A percentile compares a stretch with the other conserved stretches of the same genome.
Evolutionary conservation across 2,797 vertebrate species (phyloP).

Genomic region (Melanotaenia boesemani): DNA sequence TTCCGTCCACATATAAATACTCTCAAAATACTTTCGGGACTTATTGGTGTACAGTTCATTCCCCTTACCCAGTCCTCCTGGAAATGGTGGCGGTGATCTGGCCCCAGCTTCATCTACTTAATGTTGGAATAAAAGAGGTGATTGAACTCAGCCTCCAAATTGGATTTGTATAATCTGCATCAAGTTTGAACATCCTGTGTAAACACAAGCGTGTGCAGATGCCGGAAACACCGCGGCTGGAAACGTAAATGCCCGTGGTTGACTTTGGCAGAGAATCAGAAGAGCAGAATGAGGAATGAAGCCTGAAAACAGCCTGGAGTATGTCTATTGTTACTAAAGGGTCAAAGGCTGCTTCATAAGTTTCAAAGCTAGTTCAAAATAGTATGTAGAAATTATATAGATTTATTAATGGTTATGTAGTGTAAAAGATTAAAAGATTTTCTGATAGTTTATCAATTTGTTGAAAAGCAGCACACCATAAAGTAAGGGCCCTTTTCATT

Average conservation of each 20-base stretch:
- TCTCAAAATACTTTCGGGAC: conserved; percentile 75
- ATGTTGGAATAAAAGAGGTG: conserved; percentile 79
- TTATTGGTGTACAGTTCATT: conserved; percentile 63
- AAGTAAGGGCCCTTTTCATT: conserved; percentile 16
- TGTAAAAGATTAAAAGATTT: conserved; percentile 11
- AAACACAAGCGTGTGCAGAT: conserved; percentile 85
- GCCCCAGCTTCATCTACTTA: conserved; percentile 71
- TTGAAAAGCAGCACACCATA: conserved; percentile 7
- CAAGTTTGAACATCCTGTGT: conserved; percentile 82
- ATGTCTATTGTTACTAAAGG: conserved; percentile 70
- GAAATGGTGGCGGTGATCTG: conserved; percentile 69
- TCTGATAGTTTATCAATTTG: conserved; percentile 9
- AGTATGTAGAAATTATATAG: conserved; percentile 21
- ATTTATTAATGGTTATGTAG: conserved; percentile 6
- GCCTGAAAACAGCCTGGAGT: conserved; percentile 60
- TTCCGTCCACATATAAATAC: conserved; percentile 72
- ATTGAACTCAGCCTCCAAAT: conserved; percentile 78
- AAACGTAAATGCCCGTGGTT: conserved; percentile 79
- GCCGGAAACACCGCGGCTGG: conserved; percentile 76
- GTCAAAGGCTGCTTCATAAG: conserved; percentile 50
- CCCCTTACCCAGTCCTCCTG: conserved; percentile 65
- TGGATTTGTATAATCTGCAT: conserved; percentile 85
- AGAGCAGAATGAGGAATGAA: conserved; percentile 63
- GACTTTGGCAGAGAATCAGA: conserved; percentile 80
- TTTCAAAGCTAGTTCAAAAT: conserved; percentile 15